Evolutionary conservation across 1,140 invertebrate species (phyloP).

Genomic region (Platyura marginata): DNA sequence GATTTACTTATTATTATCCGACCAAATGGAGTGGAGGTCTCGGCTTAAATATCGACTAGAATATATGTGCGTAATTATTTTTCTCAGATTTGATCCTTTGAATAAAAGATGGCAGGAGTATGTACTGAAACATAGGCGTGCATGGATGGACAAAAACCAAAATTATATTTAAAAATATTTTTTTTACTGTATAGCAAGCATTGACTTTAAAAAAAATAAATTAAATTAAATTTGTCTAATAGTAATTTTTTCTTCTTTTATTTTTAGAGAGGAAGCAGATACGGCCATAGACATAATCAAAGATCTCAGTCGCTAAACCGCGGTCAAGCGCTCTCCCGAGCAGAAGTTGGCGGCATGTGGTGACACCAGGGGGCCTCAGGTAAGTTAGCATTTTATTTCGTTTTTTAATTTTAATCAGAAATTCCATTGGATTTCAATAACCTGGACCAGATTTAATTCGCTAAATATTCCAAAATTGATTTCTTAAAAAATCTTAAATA

Average conservation of each 20-base stretch:
- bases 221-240: background rate
- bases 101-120: background rate
- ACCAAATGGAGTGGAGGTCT: too few species aligned
- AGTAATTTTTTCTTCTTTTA: background rate
- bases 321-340: slow-evolving; percentile 38
- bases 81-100: too few species aligned
- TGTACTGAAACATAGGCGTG: background rate
- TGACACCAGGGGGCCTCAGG: slow-evolving; percentile 51
- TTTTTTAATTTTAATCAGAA: too few species aligned
- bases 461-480: too few species aligned
- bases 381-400: slow-evolving; percentile 18
- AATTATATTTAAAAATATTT: background rate
- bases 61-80: too few species aligned
- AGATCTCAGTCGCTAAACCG: slow-evolving; percentile 48
- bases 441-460: too few species aligned
- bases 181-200: background rate
- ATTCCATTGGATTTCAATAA: too few species aligned
- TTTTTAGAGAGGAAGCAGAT: slow-evolving; percentile 20
- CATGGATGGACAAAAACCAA: background rate
- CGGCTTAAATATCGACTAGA: too few species aligned
- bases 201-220: background rate
- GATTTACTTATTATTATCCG: too few species aligned
- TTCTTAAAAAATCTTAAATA: too few species aligned
- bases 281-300: slow-evolving; percentile 35
- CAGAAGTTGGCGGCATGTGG: slow-evolving; percentile 43